phyloP scores from a whole-genome alignment of 1,140 invertebrate species.

The Rhagoletis pomonella region DNA sequence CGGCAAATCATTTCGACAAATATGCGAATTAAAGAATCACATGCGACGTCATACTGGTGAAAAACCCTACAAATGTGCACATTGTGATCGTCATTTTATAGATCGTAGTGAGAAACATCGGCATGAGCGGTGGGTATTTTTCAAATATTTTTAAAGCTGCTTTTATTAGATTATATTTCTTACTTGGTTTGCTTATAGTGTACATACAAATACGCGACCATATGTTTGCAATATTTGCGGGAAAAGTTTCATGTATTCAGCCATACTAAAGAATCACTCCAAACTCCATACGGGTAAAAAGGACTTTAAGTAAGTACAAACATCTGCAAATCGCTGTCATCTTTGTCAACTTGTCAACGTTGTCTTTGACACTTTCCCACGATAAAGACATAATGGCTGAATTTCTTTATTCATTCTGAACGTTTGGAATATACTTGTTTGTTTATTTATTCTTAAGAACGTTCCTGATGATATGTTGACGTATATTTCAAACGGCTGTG shows the following conservation, averaged over 20 bases:
- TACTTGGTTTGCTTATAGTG: slow-evolving; percentile 59
- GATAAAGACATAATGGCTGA: too few species aligned
- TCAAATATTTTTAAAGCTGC: background rate
- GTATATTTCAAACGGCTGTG: too few species aligned
- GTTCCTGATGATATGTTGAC: too few species aligned
- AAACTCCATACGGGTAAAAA: slow-evolving; percentile 67
- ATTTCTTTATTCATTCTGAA: too few species aligned
- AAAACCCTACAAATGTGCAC: slow-evolving; percentile 67
- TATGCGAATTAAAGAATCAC: slow-evolving; percentile 67
- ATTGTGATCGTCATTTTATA: slow-evolving; percentile 69
- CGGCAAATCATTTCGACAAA: slow-evolving; percentile 66
- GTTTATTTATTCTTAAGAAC: too few species aligned
- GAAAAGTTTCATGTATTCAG: slow-evolving; percentile 77
- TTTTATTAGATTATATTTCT: background rate
- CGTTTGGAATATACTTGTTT: too few species aligned
- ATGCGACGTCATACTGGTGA: slow-evolving; percentile 69
- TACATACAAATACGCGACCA: slow-evolving; percentile 78
- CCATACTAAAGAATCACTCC: slow-evolving; percentile 68
- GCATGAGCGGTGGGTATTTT: slow-evolving; percentile 63
- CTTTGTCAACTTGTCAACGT: too few species aligned
- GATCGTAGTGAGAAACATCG: slow-evolving; percentile 68
- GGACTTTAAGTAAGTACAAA: slow-evolving; percentile 61
- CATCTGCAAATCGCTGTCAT: background rate
- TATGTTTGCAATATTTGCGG: slow-evolving; percentile 77
- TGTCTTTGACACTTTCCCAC: too few species aligned